Evolutionary conservation across 2,888 invertebrate genomes (phyloP).

Genomic region (Clanis bilineata): DNA sequence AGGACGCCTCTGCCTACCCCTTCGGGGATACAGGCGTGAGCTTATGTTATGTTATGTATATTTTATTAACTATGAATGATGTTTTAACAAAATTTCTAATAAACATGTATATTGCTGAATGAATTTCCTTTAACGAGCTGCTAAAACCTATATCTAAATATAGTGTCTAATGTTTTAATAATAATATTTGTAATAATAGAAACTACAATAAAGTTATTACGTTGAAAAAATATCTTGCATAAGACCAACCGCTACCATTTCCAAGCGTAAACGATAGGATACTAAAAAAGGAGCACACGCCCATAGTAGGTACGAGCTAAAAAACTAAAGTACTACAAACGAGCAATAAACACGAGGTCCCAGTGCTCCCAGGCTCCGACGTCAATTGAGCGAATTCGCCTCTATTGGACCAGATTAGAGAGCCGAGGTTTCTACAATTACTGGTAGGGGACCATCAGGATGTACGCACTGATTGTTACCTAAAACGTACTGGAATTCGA

Average conservation of each 20-base stretch:
- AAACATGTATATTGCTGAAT: no score
- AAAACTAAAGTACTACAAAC: slow-evolving; percentile 29
- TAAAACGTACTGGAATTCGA: slow-evolving; percentile 10
- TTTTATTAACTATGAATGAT: no score
- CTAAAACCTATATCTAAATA: no score
- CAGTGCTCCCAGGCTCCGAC: slow-evolving; percentile 42
- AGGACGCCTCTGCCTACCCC: no score
- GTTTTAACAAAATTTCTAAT: no score
- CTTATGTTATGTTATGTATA: no score
- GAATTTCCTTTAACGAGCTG: no score
- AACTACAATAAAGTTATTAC: no score
- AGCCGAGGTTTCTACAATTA: slow-evolving; percentile 62
- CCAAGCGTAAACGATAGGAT: background rate
- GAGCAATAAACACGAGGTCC: background rate
- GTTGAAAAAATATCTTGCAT: no score
- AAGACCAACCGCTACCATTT: background rate
- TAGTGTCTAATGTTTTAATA: no score
- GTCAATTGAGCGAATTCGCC: slow-evolving; percentile 72
- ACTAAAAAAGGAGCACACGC: slow-evolving; percentile 20
- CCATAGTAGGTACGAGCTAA: slow-evolving; percentile 25
- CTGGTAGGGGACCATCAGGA: slow-evolving; percentile 38
- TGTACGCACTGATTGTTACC: slow-evolving; percentile 15
- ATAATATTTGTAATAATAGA: no score
- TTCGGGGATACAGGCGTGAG: no score
- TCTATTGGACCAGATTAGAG: slow-evolving; percentile 72